These are phyloP conservation scores for Gavia stellata DNA, from an alignment of 2,113 vertebrate species.

Conservation along the genomic window DNA sequence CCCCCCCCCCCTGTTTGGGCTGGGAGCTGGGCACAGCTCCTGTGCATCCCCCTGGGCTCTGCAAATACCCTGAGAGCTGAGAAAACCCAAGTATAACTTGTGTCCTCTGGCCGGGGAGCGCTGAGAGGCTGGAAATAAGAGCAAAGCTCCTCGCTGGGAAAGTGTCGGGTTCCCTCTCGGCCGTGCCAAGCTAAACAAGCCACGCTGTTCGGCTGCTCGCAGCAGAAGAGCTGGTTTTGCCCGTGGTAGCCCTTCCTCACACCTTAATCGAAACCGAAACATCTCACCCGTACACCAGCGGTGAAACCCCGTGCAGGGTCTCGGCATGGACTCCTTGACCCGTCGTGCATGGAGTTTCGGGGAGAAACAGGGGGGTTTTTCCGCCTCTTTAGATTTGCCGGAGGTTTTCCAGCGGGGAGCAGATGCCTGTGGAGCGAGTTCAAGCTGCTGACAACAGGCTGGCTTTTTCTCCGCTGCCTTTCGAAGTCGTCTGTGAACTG, in stretches of 20 bases:
- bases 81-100: not conserved
- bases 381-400: fast-evolving
- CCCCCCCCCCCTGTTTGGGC: fast-evolving
- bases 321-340: not conserved
- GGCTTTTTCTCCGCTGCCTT: not conserved
- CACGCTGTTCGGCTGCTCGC: not conserved
- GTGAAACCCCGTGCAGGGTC: not conserved
- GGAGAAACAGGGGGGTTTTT: not conserved
- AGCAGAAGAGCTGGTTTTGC: not conserved
- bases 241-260: not conserved
- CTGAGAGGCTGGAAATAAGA: not conserved
- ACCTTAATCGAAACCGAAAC: too few relatives aligned
- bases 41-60: not conserved
- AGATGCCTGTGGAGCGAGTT: not conserved
- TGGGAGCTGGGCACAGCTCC: not conserved
- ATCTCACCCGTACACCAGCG: fast-evolving
- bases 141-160: not conserved
- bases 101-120: not conserved
- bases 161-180: not conserved
- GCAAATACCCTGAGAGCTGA: not conserved
- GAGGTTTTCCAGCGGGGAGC: not conserved
- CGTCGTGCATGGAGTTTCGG: fast-evolving
- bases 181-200: not conserved
- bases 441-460: not conserved
- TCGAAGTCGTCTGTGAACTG: not conserved